Conservation (phyloP, 2,888 invertebrate genomes). For the Ectemnius cavifrons region DNA sequence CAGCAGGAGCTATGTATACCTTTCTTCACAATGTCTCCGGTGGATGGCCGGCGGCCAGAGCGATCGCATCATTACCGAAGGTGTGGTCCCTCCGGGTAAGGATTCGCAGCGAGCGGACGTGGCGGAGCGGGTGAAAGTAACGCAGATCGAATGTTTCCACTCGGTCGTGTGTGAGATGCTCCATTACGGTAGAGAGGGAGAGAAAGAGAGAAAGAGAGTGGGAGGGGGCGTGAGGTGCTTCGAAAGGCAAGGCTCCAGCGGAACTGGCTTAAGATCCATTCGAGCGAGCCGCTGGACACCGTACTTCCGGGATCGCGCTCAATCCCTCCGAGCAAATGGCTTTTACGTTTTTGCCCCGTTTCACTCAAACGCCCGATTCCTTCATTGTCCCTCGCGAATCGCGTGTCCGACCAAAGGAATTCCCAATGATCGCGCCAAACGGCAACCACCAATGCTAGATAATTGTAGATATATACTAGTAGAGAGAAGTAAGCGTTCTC, state of each 20-base stretch:
- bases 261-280: slow-evolving; percentile 30
- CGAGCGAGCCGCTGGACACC: slow-evolving; percentile 22
- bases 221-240: slow-evolving; percentile 18
- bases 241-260: slow-evolving; percentile 38
- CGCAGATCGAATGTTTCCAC: slow-evolving; percentile 47
- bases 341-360: neutral
- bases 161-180: slow-evolving; percentile 19
- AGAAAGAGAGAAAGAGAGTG: neutral
- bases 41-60: neutral
- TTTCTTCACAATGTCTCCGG: neutral
- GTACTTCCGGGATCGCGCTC: slow-evolving; percentile 41
- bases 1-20: neutral
- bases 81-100: slow-evolving; percentile 30
- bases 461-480: no score
- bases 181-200: no score
- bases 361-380: neutral
- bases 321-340: slow-evolving; percentile 13
- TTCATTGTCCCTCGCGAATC: slow-evolving; percentile 20
- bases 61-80: slow-evolving; percentile 28
- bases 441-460: no score
- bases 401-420: slow-evolving; percentile 22
- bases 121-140: slow-evolving; percentile 68
- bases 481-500: no score
- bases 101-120: slow-evolving; percentile 19
- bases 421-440: no score